Evolutionary conservation across 2,113 vertebrate species (phyloP).

Genomic region (Megalops atlanticus): DNA sequence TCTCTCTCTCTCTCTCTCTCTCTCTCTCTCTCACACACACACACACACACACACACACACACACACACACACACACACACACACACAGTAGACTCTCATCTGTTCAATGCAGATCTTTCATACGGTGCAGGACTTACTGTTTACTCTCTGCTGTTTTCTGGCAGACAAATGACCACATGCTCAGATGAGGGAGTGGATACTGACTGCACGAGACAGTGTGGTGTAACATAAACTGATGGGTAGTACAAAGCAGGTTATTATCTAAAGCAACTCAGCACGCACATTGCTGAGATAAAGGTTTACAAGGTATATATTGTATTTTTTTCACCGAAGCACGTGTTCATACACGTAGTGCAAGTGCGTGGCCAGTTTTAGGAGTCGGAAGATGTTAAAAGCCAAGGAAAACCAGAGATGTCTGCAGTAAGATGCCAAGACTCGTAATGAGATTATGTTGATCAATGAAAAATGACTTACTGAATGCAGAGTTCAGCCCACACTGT

Average conservation of each 20-base stretch:
- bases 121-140: background rate
- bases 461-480: background rate
- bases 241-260: background rate
- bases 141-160: background rate
- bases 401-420: background rate
- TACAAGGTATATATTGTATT: background rate
- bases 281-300: background rate
- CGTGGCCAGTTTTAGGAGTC: background rate
- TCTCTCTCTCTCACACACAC: background rate
- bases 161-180: background rate
- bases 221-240: background rate
- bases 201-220: background rate
- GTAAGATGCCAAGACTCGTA: background rate
- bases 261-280: background rate
- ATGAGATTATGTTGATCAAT: background rate
- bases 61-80: background rate
- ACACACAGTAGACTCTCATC: slow-evolving; percentile 19
- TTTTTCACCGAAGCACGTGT: background rate
- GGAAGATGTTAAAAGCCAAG: background rate
- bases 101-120: background rate
- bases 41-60: slow-evolving; percentile 21
- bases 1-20: background rate
- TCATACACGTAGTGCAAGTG: background rate
- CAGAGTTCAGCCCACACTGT: background rate
- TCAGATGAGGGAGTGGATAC: background rate